Evolutionary conservation across 2,888 invertebrate genomes (phyloP), one percentile per base, ranked within the genome.

Genomic region (Standfussiana lucernea): DNA sequence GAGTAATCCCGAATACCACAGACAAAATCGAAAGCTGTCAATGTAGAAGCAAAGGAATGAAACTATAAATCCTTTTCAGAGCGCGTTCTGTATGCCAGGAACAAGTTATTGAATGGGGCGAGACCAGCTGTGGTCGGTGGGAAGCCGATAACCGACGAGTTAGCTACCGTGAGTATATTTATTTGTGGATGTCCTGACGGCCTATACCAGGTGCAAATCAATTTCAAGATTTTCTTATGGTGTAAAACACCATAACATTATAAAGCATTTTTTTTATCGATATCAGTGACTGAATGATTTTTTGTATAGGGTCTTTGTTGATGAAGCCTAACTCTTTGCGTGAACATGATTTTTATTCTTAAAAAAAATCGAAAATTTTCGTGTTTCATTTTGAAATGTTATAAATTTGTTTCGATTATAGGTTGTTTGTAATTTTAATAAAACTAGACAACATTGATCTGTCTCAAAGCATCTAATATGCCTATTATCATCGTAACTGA

Each of bases 71-170:
- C 84, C 72, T 88, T 97, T 96, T 68, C 96, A 97, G 97, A 97
- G 89, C 96, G 97, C 79, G 97, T 97, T 42, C 93, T 97, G 75
- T 97, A 97, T 87, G 97, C 97, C 37, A 94, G 97, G 72, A 97
- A 95, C 88, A 97, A 97, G 88, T 92, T 96, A 74, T 91, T 97
- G 82, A 94, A 92, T 28, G 96, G 96, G 0, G 90, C 94, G 1
- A 96, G 95, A 85, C 96, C 97, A 28, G 97, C 97, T 13, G 97
- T 97, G 42, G 96, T 95, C 71, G 97, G 97, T 62, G 98, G 98
- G 5, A 96, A 93, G 65, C 97, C 98, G 24, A 98, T 98, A 76
- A 97, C 97, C 40, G 97, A 97, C 75, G 97, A 97, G 79, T 93
- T 97, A 82, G 98, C 98, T 68, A 96, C 97, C 91, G 98, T 98